A percentile compares a stretch with the other conserved stretches of the same genome.
These are phyloP conservation scores for Periophthalmodon schlosseri DNA, from an alignment of 2,113 vertebrate genomes.

Conservation along the genomic window DNA sequence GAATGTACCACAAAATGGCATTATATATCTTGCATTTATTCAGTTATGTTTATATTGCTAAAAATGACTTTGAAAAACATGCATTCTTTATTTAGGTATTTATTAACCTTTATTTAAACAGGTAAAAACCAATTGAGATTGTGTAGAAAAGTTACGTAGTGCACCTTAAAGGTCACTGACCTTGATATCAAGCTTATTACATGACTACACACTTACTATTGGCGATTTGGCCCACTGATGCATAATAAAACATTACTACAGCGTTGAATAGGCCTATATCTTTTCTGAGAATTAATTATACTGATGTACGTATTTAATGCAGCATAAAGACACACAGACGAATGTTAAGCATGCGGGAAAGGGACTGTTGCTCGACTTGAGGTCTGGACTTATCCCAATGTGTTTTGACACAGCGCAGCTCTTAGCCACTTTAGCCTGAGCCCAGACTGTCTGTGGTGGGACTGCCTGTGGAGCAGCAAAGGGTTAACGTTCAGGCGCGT, in stretches of 20 bases:
- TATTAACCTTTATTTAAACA: too few species aligned
- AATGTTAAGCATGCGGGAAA: neutral
- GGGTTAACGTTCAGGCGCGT: slow-evolving; percentile 81
- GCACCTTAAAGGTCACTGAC: neutral
- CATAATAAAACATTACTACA: neutral
- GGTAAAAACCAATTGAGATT: too few species aligned
- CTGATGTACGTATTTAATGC: neutral
- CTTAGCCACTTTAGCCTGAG: neutral
- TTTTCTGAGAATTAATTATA: neutral
- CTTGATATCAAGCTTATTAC: neutral
- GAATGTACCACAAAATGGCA: too few species aligned
- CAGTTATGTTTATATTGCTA: too few species aligned
- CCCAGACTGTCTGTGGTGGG: neutral
- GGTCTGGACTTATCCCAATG: slow-evolving; percentile 9
- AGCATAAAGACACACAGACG: neutral
- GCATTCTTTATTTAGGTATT: too few species aligned
- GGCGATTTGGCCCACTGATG: neutral
- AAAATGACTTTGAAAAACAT: too few species aligned
- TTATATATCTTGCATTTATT: too few species aligned
- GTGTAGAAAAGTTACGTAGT: too few species aligned
- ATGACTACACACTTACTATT: neutral
- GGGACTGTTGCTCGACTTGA: neutral
- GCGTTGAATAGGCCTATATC: neutral
- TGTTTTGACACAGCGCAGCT: neutral
- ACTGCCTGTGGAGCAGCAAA: slow-evolving; percentile 38